Evolutionary conservation across 2,797 vertebrate species (phyloP).

Genomic region (Mycteria americana): DNA sequence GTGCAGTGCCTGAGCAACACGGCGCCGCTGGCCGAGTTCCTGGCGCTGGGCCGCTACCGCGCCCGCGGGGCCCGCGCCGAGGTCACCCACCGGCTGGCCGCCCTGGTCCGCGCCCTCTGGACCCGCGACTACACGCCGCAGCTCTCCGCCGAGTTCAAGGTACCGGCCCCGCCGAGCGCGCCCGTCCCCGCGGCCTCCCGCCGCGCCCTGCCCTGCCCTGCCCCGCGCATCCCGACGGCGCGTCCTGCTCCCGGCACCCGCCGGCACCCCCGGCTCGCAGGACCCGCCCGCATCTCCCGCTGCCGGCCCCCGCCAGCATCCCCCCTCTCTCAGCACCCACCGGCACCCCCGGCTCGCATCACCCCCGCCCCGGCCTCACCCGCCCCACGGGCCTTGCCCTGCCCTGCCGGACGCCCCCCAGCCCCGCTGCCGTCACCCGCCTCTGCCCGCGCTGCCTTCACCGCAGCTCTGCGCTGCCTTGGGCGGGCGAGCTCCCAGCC

Average conservation of each 20-base stretch:
- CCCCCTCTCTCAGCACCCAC: too few species aligned
- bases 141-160: constrained; percentile 92
- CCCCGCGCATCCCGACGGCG: background rate
- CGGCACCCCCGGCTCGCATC: background rate
- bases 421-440: background rate
- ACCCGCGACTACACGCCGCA: constrained; percentile 90
- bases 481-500: background rate
- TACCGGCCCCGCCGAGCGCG: constrained; percentile 52
- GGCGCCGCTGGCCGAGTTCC: constrained; percentile 89
- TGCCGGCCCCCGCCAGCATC: too few species aligned
- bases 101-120: constrained; percentile 89
- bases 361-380: background rate
- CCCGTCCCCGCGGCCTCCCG: background rate
- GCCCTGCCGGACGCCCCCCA: background rate
- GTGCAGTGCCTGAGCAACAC: constrained; percentile 97
- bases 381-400: accelerated
- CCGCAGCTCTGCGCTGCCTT: background rate
- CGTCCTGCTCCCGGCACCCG: background rate
- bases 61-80: constrained; percentile 74
- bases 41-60: constrained; percentile 80
- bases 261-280: background rate
- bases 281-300: background rate
- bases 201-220: background rate
- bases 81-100: constrained; percentile 88
- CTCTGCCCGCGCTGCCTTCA: background rate